These are phyloP conservation scores for Phorcus lineatus DNA, from an alignment of 2,888 invertebrate genomes.

Conservation along the genomic window DNA sequence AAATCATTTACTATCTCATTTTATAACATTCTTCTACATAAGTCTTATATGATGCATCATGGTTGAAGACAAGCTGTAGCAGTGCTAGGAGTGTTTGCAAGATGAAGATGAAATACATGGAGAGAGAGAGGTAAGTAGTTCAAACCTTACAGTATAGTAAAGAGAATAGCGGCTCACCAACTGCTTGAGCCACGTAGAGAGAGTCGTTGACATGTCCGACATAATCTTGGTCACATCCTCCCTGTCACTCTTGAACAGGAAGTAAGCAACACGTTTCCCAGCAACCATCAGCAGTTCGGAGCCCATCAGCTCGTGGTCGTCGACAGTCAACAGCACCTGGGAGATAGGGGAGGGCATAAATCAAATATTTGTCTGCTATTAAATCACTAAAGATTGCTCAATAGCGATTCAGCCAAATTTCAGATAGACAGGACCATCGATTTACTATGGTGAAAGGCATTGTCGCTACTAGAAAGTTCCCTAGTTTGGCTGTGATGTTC, in stretches of 20 bases:
- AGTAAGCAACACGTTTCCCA: slow-evolving; percentile 84
- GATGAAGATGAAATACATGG: not conserved
- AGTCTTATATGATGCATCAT: too few species aligned
- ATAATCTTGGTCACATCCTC: slow-evolving; percentile 81
- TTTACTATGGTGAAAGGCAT: too few species aligned
- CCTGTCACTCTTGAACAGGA: slow-evolving; percentile 77
- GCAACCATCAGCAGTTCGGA: slow-evolving; percentile 85
- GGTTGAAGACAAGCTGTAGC: not conserved
- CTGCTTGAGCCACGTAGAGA: slow-evolving; percentile 85
- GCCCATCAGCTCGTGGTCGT: slow-evolving; percentile 83
- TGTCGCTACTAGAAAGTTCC: too few species aligned
- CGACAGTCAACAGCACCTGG: slow-evolving; percentile 81
- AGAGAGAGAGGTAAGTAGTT: not conserved
- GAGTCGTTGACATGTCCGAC: slow-evolving; percentile 85
- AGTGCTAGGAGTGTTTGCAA: not conserved
- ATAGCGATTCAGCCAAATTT: too few species aligned
- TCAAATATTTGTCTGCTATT: too few species aligned
- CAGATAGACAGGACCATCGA: too few species aligned
- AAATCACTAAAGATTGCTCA: too few species aligned
- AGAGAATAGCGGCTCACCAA: slow-evolving; percentile 74
- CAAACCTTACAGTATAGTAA: not conserved
- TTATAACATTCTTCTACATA: too few species aligned
- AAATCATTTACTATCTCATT: too few species aligned
- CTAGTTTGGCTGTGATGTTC: too few species aligned
- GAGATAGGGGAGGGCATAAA: not conserved